Evolutionary conservation across 2,113 vertebrate species (phyloP).

Genomic region (Ptilonorhynchus violaceus): DNA sequence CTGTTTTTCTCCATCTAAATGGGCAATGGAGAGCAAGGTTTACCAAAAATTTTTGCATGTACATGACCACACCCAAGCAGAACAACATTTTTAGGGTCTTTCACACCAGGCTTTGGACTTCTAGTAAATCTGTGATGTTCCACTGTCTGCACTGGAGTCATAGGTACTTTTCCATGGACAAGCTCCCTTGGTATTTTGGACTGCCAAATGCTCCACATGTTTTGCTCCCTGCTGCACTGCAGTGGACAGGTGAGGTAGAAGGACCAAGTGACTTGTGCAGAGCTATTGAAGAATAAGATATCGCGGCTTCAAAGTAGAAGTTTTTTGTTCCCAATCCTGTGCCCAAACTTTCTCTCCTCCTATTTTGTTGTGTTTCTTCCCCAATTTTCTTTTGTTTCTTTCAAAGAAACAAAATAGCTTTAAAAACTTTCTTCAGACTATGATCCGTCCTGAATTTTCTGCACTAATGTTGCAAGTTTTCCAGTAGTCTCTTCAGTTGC

Average conservation of each 20-base stretch:
- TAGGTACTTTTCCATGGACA: not conserved
- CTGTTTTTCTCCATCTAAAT: not conserved
- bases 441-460: not conserved
- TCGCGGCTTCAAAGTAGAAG: not conserved
- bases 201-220: not conserved
- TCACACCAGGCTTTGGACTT: not conserved
- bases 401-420: not conserved
- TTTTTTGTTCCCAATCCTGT: not conserved
- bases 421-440: not conserved
- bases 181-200: not conserved
- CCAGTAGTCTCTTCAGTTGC: not conserved
- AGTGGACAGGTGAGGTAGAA: not conserved
- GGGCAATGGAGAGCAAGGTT: not conserved
- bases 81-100: not conserved
- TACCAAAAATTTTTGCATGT: not conserved
- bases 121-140: not conserved
- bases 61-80: not conserved
- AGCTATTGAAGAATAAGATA: not conserved
- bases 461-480: not conserved
- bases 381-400: not conserved
- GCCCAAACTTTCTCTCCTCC: not conserved
- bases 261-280: not conserved
- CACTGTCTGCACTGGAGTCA: not conserved
- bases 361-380: not conserved
- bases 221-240: not conserved